Conservation (phyloP, 2,797 vertebrate genomes). For the Buceros bicornis region DNA sequence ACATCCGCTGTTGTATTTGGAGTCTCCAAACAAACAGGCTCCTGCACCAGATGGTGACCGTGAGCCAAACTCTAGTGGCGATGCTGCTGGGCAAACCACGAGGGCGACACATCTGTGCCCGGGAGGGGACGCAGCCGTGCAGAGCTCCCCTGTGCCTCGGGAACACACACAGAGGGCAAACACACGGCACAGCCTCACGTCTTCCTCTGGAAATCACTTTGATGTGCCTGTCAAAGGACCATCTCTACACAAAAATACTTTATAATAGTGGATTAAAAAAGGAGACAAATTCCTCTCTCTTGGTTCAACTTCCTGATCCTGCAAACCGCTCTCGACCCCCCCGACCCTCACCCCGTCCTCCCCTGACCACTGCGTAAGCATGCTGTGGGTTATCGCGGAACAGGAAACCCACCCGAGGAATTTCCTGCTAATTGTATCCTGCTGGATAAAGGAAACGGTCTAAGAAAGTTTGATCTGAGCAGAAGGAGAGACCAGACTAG, state of each 20-base stretch:
- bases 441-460: slow-evolving; percentile 67
- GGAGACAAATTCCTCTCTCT: slow-evolving; percentile 28
- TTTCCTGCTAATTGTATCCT: slow-evolving; percentile 72
- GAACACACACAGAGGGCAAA: slow-evolving; percentile 1
- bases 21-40: slow-evolving; percentile 21
- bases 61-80: slow-evolving; percentile 20
- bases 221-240: slow-evolving; percentile 18
- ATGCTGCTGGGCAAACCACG: slow-evolving; percentile 26
- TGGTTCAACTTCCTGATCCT: slow-evolving; percentile 12
- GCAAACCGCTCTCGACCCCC: not conserved
- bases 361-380: not conserved
- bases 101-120: not conserved
- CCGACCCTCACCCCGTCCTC: not conserved
- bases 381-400: slow-evolving; percentile 5
- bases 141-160: not conserved
- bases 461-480: slow-evolving; percentile 51
- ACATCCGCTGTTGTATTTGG: not conserved
- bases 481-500: slow-evolving; percentile 42
- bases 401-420: slow-evolving; percentile 68
- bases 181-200: not conserved
- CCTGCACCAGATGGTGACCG: slow-evolving; percentile 29
- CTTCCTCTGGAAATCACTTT: slow-evolving; percentile 1
- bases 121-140: not conserved
- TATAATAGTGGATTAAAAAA: not conserved
- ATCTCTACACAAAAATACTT: not conserved